Evolutionary conservation across 2,888 invertebrate species (phyloP), one percentile per base, ranked within the genome.

Genomic region (Torymus aiolomorphi): DNA sequence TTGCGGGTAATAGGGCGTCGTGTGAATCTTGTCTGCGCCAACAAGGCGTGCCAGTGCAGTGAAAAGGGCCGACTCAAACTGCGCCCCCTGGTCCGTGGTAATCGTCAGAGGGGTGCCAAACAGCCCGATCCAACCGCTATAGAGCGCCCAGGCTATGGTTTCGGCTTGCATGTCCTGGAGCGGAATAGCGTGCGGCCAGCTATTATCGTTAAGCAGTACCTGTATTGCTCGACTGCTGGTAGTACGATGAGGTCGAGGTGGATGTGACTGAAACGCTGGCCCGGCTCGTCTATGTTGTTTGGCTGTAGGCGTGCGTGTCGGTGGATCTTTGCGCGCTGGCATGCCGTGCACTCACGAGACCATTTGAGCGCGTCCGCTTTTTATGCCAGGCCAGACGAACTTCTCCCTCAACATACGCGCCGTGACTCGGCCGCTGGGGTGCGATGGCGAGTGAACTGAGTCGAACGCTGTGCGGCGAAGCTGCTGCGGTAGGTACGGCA

Each of bases 321-420:
- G 0, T 76, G 52, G 0, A 89, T 78, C 18, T 81, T 81, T 12
- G 63, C 4, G n/a, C 13, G 52, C 14, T 81, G 78, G n/a, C 75
- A 78, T 1, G n/a, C 31, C 2, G 69, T 0, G 61, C 81, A 81
- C 0, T 18, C 49, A 0, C 65, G 62, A 1, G 71, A 63, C 74
- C 57, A 62, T 0, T 14, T 51, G 0, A 13, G 31, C 10, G 54
- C 24, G 31, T 80, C 65, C n/a, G n/a, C 42, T 51, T 2, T 62
- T 57, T 1, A 90, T 84, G 3, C 83, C 82, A 0, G 88, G 89
- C 89, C 89, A 90, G 0, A 90, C 86, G 70, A 84, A 90, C 0
- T 88, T 83, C 18, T 87, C 62, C 0, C 85, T 70, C 0, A 89
- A 84, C 1, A 89, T 49, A 18, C 83, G 84, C 0, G 69, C 56